Conservation (phyloP, 1,140 invertebrate genomes). For the Caerostris darwini region DNA sequence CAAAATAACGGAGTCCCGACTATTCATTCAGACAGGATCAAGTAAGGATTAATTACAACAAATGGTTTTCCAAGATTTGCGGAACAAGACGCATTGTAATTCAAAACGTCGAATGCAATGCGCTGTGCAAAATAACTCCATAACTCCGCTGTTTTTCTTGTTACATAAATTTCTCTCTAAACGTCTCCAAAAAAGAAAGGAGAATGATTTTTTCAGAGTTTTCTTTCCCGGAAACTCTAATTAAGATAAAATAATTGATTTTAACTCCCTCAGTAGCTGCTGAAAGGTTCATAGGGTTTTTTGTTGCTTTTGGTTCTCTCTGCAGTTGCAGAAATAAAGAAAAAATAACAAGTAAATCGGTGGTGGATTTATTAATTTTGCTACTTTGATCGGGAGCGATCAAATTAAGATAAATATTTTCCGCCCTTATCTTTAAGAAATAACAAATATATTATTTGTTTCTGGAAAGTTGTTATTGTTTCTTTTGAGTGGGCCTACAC, state of each 20-base stretch:
- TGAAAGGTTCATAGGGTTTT: neutral
- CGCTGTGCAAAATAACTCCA: slow-evolving; percentile 9
- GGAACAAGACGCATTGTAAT: slow-evolving; percentile 25
- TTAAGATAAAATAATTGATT: slow-evolving; percentile 65
- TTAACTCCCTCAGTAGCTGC: slow-evolving; percentile 5
- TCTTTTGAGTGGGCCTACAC: slow-evolving; percentile 9
- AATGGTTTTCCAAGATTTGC: neutral
- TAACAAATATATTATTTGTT: too few species aligned
- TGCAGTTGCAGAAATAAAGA: neutral
- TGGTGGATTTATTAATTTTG: slow-evolving; percentile 15
- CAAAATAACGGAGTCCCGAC: neutral
- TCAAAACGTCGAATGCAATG: slow-evolving; percentile 17
- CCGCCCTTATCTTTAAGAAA: too few species aligned
- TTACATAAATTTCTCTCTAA: slow-evolving; percentile 2
- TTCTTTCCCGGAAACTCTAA: slow-evolving; percentile 4
- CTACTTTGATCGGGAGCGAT: neutral
- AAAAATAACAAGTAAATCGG: neutral
- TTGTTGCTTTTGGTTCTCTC: neutral
- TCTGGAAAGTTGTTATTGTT: slow-evolving; percentile 36
- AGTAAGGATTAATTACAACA: slow-evolving; percentile 61
- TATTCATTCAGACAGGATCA: neutral
- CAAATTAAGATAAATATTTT: slow-evolving; percentile 7
- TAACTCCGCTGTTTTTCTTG: neutral
- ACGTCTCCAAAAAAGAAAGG: slow-evolving; percentile 23
- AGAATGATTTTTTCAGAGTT: neutral